A percentile compares a stretch with the other conserved stretches of the same genome.
Evolutionary conservation across 2,113 vertebrate genomes (phyloP).

Genomic region (Steatornis caripensis): DNA sequence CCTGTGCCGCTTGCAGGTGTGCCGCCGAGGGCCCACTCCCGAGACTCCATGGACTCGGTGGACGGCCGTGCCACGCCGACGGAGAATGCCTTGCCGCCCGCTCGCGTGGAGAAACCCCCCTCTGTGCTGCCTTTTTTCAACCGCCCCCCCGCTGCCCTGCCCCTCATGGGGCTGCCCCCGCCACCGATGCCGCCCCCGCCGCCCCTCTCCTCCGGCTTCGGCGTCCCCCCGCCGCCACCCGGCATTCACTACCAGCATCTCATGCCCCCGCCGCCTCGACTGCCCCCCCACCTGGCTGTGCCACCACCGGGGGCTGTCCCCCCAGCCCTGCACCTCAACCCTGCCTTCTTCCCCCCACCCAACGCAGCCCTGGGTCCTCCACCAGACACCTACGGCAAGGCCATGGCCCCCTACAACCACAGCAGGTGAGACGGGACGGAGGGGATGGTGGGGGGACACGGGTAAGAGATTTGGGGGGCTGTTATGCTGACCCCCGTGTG

Average conservation of each 20-base stretch:
- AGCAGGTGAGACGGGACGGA: constrained; percentile 72
- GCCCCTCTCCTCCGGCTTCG: constrained; percentile 65
- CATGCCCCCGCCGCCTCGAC: constrained; percentile 74
- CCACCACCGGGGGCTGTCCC: constrained; percentile 74
- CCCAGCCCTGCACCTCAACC: constrained; percentile 85
- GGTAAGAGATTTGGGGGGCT: not conserved
- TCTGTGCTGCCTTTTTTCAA: constrained; percentile 73
- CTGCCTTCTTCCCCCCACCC: constrained; percentile 84
- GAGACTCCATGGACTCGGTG: constrained; percentile 70
- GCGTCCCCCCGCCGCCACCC: constrained; percentile 71
- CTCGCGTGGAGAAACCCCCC: constrained; percentile 75
- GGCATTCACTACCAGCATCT: constrained; percentile 75
- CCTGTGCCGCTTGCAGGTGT: constrained; percentile 72
- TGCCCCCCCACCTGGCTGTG: constrained; percentile 75
- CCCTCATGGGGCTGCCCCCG: constrained; percentile 71
- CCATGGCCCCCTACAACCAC: constrained; percentile 77
- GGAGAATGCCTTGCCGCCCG: constrained; percentile 64
- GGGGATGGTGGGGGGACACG: no score
- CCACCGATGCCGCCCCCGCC: constrained; percentile 66
- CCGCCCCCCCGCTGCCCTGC: constrained; percentile 70
- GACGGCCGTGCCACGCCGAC: constrained; percentile 73
- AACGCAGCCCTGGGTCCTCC: constrained; percentile 71
- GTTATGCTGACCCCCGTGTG: not conserved
- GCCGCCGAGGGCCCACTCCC: constrained; percentile 78
- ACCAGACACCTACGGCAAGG: constrained; percentile 74